Evolutionary conservation across 2,113 vertebrate genomes (phyloP), one percentile per base, ranked within the genome.

Genomic region (Callospermophilus lateralis): DNA sequence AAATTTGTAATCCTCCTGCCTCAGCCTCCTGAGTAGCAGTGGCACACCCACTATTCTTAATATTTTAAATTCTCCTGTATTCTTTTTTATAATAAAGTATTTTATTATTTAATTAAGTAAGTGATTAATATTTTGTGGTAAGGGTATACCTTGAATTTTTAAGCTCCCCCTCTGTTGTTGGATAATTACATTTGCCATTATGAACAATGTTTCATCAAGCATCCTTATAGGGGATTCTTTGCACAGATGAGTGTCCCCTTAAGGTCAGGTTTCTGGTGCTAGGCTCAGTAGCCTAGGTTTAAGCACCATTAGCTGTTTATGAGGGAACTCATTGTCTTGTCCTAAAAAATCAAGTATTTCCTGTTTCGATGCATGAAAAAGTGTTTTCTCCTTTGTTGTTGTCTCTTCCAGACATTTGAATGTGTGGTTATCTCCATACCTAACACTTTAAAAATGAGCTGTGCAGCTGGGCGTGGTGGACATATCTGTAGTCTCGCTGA

Each of bases 221-320:
- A 1, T 34, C 32, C n/a, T 4, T 9, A 4, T 26, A 48, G 77
- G 37, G 24, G 7, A 4, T 2, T 55, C 45, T 81, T 74, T 17
- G 12, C 55, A 17, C 30, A n/a, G 28, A 65, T 39, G 48, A 2
- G 2, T 4, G 19, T 51, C 1, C 20, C 51, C 77, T 86, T 42
- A 6, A 6, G 4, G 16, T 1, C 13, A 0, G 17, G 17, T 48
- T 20, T 42, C 34, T 11, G 51, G 0, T 63, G 26, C 32, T 37
- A 12, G 30, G 48, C 34, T 48, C 34, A 3, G 22, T 0, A 0
- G 1, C 39, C 12, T 1, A 15, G 76, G 7, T 30, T 48, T 26
- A 11, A 8, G 45, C 1, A 1, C n/a, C 45, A 3, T 3, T 24
- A 8, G 48, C 39, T 16, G 19, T 39, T 22, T 26, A 8, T 16